Evolutionary conservation across 2,797 vertebrate species (phyloP).

Genomic region (Novumbra hubbsi): DNA sequence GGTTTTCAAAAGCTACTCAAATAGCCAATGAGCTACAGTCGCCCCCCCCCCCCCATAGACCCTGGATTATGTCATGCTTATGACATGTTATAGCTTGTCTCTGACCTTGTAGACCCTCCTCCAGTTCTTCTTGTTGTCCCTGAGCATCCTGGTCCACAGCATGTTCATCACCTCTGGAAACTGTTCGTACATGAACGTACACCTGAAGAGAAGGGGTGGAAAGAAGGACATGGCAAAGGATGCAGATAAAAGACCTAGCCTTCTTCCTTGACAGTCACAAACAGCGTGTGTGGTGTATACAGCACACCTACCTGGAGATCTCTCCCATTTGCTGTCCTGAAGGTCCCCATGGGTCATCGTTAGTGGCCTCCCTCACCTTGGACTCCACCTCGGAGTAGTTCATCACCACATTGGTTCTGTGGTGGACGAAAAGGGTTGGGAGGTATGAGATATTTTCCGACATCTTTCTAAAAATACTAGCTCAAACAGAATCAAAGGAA

Average conservation of each 20-base stretch:
- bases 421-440: not conserved
- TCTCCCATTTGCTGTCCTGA: conserved; percentile 97
- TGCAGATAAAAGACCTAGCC: not conserved
- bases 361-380: conserved; percentile 99
- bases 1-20: no score
- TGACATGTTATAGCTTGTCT: not conserved
- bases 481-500: not conserved
- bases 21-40: no score
- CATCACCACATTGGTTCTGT: conserved; percentile 99
- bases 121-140: conserved; percentile 92
- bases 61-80: not conserved
- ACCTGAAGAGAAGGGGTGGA: conserved; percentile 54
- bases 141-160: conserved; percentile 89
- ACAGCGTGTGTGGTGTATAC: not conserved
- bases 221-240: not conserved
- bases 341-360: conserved; percentile 98
- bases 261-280: not conserved
- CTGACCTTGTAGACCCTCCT: conserved; percentile 96
- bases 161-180: conserved; percentile 92
- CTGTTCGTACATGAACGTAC: conserved; percentile 90
- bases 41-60: no score
- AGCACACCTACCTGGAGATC: conserved; percentile 87
- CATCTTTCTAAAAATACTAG: not conserved
- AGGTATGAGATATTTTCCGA: not conserved
- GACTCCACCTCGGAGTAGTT: conserved; percentile 99